These are phyloP conservation scores for Minunthozetes semirufus DNA, from an alignment of 2,888 invertebrate species.

Conservation along the genomic window DNA sequence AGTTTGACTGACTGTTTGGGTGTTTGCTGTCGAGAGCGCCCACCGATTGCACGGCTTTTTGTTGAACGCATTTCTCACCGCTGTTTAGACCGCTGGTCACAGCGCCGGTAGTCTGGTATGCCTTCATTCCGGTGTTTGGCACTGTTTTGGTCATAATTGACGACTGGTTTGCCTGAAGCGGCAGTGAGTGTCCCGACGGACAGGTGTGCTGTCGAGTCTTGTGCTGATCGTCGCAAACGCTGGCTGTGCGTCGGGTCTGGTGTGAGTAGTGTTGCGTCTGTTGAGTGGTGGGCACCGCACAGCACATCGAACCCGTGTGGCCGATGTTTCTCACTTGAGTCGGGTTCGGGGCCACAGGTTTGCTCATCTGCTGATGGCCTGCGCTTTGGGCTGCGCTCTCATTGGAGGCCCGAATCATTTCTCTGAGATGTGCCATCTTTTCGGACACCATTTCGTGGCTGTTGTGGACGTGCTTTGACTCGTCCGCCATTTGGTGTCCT, in stretches of 20 bases:
- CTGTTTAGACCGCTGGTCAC: too few relatives aligned
- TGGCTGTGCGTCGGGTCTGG: background rate
- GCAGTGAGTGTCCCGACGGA: background rate
- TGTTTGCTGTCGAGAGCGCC: too few relatives aligned
- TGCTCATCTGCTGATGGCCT: too few relatives aligned
- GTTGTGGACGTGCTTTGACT: conserved; percentile 2
- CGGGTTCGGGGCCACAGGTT: background rate
- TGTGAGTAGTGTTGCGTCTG: background rate
- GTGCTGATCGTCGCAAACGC: background rate
- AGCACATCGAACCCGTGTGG: too few relatives aligned
- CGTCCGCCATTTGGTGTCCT: background rate
- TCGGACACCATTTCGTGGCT: conserved; percentile 40
- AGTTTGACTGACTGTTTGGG: background rate
- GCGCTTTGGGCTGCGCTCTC: too few relatives aligned
- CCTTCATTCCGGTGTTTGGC: background rate
- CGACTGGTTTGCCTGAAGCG: background rate
- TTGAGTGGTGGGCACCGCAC: background rate
- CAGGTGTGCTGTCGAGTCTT: background rate
- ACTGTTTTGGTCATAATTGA: background rate
- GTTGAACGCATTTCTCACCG: too few relatives aligned
- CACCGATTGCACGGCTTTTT: too few relatives aligned
- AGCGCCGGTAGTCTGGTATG: too few relatives aligned
- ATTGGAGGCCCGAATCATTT: background rate
- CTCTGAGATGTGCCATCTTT: conserved; percentile 36
- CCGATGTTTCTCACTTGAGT: background rate